Conservation (phyloP, 2,888 invertebrate genomes). For the Eulithis prunata region DNA sequence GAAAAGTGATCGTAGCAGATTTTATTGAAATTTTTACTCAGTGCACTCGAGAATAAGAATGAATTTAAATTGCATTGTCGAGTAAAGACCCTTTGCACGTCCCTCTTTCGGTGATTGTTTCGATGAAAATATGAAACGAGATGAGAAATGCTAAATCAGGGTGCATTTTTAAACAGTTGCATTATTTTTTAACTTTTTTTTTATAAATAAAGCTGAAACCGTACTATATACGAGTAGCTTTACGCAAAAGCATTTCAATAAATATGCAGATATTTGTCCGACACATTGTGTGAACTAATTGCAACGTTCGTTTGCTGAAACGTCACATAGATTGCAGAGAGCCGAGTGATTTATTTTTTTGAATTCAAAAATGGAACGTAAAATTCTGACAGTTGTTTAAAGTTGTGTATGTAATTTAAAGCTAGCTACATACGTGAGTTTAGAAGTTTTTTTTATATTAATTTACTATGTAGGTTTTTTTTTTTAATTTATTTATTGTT, state of each 20-base stretch:
- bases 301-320: constrained; percentile 55
- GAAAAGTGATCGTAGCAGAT: constrained; percentile 60
- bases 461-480: too few relatives aligned
- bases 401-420: constrained; percentile 2
- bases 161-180: constrained; percentile 64
- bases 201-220: constrained; percentile 30
- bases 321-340: constrained; percentile 51
- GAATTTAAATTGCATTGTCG: constrained; percentile 50
- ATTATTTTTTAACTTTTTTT: constrained; percentile 26
- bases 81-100: constrained; percentile 68
- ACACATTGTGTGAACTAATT: constrained; percentile 62
- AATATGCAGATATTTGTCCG: constrained; percentile 60
- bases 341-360: constrained; percentile 51
- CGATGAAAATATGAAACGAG: constrained; percentile 71
- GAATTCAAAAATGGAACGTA: constrained; percentile 29
- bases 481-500: too few relatives aligned
- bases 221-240: constrained; percentile 18
- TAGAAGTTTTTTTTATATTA: background rate
- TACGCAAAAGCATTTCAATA: constrained; percentile 48
- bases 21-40: constrained; percentile 32
- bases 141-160: constrained; percentile 61
- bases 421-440: background rate
- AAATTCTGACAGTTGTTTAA: constrained; percentile 13
- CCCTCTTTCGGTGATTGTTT: constrained; percentile 75
- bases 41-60: constrained; percentile 35